Evolutionary conservation across 2,113 vertebrate species (phyloP), one percentile per base, ranked within the genome.

Genomic region (Beaufortia kweichowensis): DNA sequence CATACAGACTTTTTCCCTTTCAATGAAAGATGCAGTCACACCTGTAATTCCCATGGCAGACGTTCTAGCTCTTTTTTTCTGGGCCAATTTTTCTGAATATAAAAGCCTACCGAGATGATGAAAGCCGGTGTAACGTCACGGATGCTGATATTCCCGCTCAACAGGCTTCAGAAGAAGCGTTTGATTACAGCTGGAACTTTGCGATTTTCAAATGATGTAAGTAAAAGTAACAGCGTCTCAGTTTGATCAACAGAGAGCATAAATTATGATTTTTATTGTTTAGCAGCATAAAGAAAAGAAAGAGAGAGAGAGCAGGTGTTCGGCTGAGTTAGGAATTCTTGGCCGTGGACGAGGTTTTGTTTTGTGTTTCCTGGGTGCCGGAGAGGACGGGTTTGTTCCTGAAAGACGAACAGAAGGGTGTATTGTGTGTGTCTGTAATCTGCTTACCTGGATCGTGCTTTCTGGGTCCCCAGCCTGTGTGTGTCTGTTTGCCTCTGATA

Each of bases 351-450:
- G 53, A 72, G 73, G 56, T 63, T 69, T 77, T 68, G 74, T 72
- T 70, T 39, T 76, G 64, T 41, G 64, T 57, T 76, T 64, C 80
- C 83, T 80, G n/a, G 75, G 77, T 66, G 81, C 82, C 85, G 86
- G 88, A 89, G 87, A 83, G 87, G 85, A 82, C 86, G 78, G 86
- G 89, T 91, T 91, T 89, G 89, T 88, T 88, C 82, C 86, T 91
- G 90, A 89, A 90, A 87, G 85, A 87, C 80, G 86, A 92, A 92
- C 88, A 93, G 88, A 90, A 88, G 88, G 85, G 86, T 84, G 88
- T 84, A 90, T 92, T 92, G 92, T 93, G 88, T 88, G 84, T 79
- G 85, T 87, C 86, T 91, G 87, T 93, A 92, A 93, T 93, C 90
- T 91, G 85, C 91, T 93, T 93, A 92, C 92, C 91, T 92, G 89